These are phyloP conservation scores for Camponotus fellah DNA, from an alignment of 2,888 invertebrate genomes.

Conservation along the genomic window DNA sequence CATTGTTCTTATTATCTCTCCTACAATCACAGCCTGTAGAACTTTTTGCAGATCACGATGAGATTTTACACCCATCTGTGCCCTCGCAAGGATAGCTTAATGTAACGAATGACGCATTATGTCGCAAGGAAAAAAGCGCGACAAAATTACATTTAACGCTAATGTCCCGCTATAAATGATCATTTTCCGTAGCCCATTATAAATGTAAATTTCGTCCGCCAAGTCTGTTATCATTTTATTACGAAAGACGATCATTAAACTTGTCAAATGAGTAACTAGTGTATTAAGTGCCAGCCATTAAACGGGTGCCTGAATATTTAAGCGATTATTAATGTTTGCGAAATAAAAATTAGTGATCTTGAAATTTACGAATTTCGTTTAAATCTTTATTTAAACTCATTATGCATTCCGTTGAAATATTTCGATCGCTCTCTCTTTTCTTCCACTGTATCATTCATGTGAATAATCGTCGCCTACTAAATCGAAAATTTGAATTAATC, in stretches of 20 bases:
- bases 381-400: constrained; percentile 4
- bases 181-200: constrained; percentile 24
- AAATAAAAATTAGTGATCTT: not conserved
- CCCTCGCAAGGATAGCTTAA: not conserved
- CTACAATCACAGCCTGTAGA: not conserved
- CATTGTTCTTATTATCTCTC: not conserved
- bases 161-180: constrained; percentile 19
- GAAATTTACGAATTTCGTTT: not conserved
- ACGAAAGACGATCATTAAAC: constrained; percentile 15
- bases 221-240: constrained; percentile 27
- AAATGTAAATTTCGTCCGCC: constrained; percentile 24
- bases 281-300: constrained; percentile 4
- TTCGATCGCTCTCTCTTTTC: not conserved
- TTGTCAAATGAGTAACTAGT: constrained; percentile 7
- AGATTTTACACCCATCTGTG: not conserved
- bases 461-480: not conserved
- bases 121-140: not conserved
- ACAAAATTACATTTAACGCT: constrained; percentile 39
- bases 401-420: not conserved
- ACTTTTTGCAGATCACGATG: not conserved
- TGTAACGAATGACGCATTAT: constrained; percentile 5
- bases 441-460: constrained; percentile 35
- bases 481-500: not conserved
- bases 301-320: not conserved
- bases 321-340: not conserved